Percentiles rank a stretch among this genome's conserved stretches.
Evolutionary conservation across 2,797 vertebrate genomes (phyloP).

Genomic region (Phaenicophaeus curvirostris): DNA sequence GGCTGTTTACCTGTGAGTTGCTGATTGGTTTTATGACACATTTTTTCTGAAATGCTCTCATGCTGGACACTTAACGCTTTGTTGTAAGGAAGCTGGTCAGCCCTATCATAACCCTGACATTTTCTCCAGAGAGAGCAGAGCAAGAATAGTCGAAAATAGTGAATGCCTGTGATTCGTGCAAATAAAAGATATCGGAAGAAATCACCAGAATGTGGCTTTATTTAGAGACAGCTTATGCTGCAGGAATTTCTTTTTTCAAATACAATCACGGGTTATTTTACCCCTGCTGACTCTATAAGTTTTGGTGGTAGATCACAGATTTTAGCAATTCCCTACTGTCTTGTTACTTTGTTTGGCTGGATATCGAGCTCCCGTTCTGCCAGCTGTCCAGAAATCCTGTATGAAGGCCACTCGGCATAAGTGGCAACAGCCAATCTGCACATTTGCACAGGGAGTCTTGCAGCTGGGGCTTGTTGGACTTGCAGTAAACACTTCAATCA

Average conservation of each 20-base stretch:
- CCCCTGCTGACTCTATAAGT: neutral
- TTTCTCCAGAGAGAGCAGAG: neutral
- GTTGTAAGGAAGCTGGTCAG: neutral
- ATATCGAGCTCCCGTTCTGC: neutral
- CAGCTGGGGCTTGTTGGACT: neutral
- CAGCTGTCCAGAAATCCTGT: neutral
- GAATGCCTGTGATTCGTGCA: fast-evolving
- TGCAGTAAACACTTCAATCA: neutral
- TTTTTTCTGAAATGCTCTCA: neutral
- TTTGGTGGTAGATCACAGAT: conserved; percentile 22
- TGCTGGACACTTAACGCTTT: neutral
- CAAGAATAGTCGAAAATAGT: neutral
- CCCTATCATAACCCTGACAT: neutral
- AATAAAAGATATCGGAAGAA: neutral
- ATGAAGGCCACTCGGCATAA: fast-evolving
- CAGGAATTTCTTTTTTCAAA: neutral
- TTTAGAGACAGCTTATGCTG: neutral
- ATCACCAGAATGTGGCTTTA: neutral
- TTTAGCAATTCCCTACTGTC: conserved; percentile 1
- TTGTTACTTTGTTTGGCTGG: neutral
- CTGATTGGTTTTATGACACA: neutral
- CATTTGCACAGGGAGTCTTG: neutral
- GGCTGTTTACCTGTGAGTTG: neutral
- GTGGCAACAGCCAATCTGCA: neutral
- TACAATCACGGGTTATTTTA: neutral